Evolutionary conservation across 2,113 vertebrate species (phyloP).

Genomic region (Neogale vison): DNA sequence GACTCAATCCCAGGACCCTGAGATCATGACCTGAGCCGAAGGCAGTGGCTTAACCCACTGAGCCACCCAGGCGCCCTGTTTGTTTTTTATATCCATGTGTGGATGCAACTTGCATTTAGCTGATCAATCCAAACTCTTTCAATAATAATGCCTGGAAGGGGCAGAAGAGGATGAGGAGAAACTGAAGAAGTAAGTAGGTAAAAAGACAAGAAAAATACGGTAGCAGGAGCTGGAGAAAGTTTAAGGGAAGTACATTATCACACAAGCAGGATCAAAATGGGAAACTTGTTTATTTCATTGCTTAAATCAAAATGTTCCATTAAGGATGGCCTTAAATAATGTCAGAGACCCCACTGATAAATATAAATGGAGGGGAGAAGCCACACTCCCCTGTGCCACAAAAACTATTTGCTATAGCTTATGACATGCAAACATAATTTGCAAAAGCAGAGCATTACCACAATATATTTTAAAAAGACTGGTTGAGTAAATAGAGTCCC

Average conservation of each 20-base stretch:
- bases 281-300: conserved; percentile 69
- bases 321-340: conserved; percentile 64
- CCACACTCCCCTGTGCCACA: neutral
- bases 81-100: neutral
- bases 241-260: conserved; percentile 56
- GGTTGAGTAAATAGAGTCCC: conserved; percentile 34
- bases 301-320: conserved; percentile 67
- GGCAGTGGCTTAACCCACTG: too few relatives aligned
- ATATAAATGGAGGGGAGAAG: neutral
- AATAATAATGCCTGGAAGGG: neutral
- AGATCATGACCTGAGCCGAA: too few relatives aligned
- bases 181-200: neutral
- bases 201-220: neutral
- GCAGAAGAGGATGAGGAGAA: neutral
- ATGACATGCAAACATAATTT: conserved; percentile 62
- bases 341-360: conserved; percentile 48
- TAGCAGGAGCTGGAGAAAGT: neutral
- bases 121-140: conserved; percentile 41
- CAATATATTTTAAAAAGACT: neutral
- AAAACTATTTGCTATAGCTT: conserved; percentile 2
- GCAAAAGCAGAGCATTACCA: conserved; percentile 52
- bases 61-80: too few relatives aligned
- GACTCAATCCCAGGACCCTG: too few relatives aligned
- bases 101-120: neutral
- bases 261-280: conserved; percentile 60